phyloP scores from a whole-genome alignment of 2,888 invertebrate species.

The Thera britannica region DNA sequence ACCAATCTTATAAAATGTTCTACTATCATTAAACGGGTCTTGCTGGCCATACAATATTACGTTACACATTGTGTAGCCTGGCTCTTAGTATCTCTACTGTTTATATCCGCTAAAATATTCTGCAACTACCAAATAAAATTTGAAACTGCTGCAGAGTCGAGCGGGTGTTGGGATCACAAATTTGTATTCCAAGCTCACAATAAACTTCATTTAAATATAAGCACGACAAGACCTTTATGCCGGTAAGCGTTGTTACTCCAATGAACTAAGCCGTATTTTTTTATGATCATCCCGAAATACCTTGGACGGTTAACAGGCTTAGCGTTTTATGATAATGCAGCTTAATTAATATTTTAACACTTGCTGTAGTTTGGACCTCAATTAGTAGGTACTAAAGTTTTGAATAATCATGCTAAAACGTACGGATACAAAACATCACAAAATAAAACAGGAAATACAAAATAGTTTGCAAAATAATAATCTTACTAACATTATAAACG shows the following conservation, averaged over 20 bases:
- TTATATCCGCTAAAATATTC: constrained; percentile 9
- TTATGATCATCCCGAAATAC: constrained; percentile 65
- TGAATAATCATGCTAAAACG: neutral
- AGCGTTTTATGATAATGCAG: constrained; percentile 55
- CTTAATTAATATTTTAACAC: constrained; percentile 28
- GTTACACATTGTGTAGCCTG: neutral
- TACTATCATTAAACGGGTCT: too few species aligned
- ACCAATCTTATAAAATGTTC: too few species aligned
- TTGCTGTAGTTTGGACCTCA: neutral
- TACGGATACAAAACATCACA: neutral
- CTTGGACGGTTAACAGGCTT: constrained; percentile 63
- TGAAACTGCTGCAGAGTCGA: constrained; percentile 56
- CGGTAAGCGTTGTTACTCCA: constrained; percentile 69
- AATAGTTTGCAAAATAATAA: neutral
- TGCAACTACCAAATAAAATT: constrained; percentile 53
- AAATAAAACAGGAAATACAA: neutral
- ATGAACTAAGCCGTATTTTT: constrained; percentile 71
- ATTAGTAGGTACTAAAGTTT: neutral
- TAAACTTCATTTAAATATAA: constrained; percentile 81
- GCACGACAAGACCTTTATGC: constrained; percentile 75
- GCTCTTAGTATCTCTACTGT: constrained; percentile 13
- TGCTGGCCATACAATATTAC: neutral
- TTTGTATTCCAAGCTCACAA: constrained; percentile 78
- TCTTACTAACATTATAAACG: too few species aligned
- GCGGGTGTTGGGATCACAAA: constrained; percentile 72